Evolutionary conservation across 2,113 vertebrate species (phyloP), one percentile per base, ranked within the genome.

Genomic region (Silurus glanis): DNA sequence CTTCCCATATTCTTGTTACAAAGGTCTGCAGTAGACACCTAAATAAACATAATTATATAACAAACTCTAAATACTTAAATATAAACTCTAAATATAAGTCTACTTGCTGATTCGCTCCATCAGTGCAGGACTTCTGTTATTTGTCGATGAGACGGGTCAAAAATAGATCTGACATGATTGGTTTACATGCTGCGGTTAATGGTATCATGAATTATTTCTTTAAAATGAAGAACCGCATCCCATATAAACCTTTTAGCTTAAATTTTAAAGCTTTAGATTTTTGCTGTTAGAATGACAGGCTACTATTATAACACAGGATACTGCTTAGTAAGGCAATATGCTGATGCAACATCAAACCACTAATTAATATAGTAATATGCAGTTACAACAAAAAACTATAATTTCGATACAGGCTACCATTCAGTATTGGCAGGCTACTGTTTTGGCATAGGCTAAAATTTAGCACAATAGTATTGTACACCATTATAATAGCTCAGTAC

Each of bases 201-300:
- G 47, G 23, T 25, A 56, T 17, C 49, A 8, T 16, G 19, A 23
- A 25, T 56, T 21, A 56, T 37, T 74, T 72, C 21, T 49, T 14
- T 79, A 67, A 85, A 79, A 85, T 79, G 6, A 28, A 66, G 13
- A 58, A 83, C 12, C 13, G 56, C 47, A 37, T 56, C 55, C 17
- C n/a, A 10, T 49, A 12, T 74, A 84, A 83, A 83, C 4, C 66
- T 72, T 25, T 55, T 66, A 83, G 64, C 21, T 53, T 56, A 9
- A 58, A n/a, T n/a, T n/a, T n/a, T n/a, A n/a, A n/a, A n/a, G n/a
- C n/a, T n/a, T n/a, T n/a, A n/a, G 66, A 37, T 37, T 37, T 16
- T 49, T 74, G 17, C 45, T 2, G 16, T 6, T 51, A 74, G 10
- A 49, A 74, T 7, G 0, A 9, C 16, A 49, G 45, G 17, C 0